These are phyloP conservation scores for Argyrosomus regius DNA, from an alignment of 2,797 vertebrate genomes.

Conservation along the genomic window DNA sequence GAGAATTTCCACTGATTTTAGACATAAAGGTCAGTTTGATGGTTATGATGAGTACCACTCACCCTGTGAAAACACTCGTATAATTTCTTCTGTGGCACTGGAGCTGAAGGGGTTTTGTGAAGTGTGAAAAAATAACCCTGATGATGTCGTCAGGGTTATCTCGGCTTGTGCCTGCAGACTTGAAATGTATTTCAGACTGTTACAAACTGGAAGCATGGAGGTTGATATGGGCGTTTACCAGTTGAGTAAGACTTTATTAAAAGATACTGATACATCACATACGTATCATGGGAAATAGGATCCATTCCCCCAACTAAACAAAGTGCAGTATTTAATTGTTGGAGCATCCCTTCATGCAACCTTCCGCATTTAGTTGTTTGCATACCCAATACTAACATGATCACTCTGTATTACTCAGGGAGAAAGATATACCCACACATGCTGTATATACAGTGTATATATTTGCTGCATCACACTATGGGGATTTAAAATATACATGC, in stretches of 20 bases:
- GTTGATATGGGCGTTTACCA: no score
- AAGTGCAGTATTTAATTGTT: no score
- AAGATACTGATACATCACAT: not conserved
- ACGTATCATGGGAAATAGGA: not conserved
- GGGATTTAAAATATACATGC: constrained; percentile 8
- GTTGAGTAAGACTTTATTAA: no score
- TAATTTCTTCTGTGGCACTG: no score
- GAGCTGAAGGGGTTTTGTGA: no score
- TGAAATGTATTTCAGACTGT: not conserved
- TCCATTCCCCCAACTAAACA: not conserved
- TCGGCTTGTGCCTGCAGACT: not conserved
- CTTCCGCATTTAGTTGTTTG: not conserved
- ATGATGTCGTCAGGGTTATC: not conserved
- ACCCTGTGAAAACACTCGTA: no score
- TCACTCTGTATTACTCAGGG: not conserved
- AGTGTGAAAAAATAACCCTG: no score
- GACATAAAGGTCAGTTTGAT: no score
- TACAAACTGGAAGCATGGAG: not conserved
- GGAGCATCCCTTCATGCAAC: not conserved
- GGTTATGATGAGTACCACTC: no score
- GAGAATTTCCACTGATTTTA: no score
- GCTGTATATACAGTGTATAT: not conserved
- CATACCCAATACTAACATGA: not conserved
- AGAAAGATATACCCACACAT: not conserved
- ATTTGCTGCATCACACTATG: not conserved